These are phyloP conservation scores for Meteorus sp. DNA, from an alignment of 1,140 invertebrate genomes.

Conservation along the genomic window DNA sequence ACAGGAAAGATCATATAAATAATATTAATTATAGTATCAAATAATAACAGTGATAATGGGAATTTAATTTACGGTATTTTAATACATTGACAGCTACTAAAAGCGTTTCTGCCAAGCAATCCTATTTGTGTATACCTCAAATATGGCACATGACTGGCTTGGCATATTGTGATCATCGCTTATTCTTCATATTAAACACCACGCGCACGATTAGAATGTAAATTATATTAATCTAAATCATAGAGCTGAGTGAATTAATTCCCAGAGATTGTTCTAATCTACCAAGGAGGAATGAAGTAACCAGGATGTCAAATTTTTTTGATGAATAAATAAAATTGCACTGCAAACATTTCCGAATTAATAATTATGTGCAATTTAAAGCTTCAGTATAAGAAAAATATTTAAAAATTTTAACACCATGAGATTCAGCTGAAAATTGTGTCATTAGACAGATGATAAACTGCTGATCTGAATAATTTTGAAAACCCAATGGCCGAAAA, in stretches of 20 bases:
- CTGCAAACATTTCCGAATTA: neutral
- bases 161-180: constrained; percentile 6
- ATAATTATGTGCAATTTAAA: neutral
- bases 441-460: constrained; percentile 14
- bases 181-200: constrained; percentile 8
- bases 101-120: constrained; percentile 9
- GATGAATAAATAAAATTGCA: neutral
- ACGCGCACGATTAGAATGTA: neutral
- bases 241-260: neutral
- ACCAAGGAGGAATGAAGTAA: neutral
- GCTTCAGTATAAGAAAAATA: constrained; percentile 11
- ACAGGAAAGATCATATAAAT: constrained; percentile 24
- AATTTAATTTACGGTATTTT: constrained; percentile 1
- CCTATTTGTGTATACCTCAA: neutral
- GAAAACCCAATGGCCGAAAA: constrained; percentile 21
- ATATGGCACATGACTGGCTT: neutral
- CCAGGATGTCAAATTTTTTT: no score
- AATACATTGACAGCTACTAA: constrained; percentile 27
- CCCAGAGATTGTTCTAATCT: no score
- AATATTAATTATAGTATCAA: neutral
- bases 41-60: constrained; percentile 13
- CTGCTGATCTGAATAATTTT: constrained; percentile 24
- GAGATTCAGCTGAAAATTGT: neutral
- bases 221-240: neutral
- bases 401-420: neutral